A percentile compares a stretch with the other conserved stretches of the same genome.
phyloP scores from a whole-genome alignment of 2,113 vertebrate species.

The Scolopax mira region DNA sequence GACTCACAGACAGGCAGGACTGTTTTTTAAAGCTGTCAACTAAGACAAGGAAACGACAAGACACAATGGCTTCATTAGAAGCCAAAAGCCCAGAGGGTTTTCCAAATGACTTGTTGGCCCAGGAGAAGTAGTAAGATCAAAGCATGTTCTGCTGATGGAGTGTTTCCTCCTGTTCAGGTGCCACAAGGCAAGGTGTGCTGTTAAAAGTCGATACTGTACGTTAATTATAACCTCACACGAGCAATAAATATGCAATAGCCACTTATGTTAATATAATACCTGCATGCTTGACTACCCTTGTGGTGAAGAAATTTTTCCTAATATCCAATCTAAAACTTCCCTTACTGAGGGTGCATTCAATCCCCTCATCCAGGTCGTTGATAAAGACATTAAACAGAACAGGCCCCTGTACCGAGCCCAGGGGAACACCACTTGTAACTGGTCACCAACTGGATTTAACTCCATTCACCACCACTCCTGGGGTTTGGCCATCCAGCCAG shows the following conservation, averaged over 20 bases:
- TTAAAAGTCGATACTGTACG: neutral
- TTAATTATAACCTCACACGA: neutral
- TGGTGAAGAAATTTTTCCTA: neutral
- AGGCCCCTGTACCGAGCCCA: neutral
- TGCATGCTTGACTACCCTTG: neutral
- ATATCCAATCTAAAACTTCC: neutral
- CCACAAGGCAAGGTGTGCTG: neutral
- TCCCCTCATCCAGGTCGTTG: neutral
- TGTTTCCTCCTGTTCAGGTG: neutral
- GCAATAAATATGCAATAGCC: neutral
- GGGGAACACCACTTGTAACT: neutral
- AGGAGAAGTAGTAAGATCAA: neutral
- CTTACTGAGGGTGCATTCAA: neutral
- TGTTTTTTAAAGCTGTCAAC: neutral
- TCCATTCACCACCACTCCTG: neutral
- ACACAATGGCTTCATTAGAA: neutral
- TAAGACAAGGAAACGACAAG: neutral
- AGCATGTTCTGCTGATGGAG: neutral
- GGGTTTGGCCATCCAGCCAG: neutral
- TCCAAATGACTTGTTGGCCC: neutral
- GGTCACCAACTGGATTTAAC: neutral
- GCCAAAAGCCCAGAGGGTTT: neutral
- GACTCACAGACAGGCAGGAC: accelerated
- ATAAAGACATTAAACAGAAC: neutral
- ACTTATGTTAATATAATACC: neutral